Percentiles rank a stretch among this genome's conserved stretches.
phyloP scores from a whole-genome alignment of 2,797 vertebrate genomes.

The Tragopan temminckii region DNA sequence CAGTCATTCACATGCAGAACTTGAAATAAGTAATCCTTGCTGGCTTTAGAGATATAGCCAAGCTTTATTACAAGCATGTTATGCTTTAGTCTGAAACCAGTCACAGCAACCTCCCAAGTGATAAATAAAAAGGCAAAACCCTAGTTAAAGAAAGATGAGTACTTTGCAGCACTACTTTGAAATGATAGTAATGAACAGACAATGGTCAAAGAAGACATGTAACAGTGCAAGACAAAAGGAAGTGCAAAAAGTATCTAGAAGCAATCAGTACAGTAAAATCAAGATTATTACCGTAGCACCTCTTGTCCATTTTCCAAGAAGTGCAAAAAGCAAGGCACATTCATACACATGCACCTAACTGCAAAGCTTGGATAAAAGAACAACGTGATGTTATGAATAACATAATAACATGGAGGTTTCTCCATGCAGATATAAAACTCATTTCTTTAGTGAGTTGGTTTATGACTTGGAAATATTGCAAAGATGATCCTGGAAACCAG shows the following conservation, averaged over 20 bases:
- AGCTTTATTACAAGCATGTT: conserved; percentile 52
- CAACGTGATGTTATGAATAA: neutral
- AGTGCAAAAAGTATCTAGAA: neutral
- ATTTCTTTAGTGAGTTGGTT: neutral
- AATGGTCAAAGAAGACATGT: neutral
- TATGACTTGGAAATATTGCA: neutral
- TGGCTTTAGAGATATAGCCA: conserved; percentile 56
- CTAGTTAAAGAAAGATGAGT: neutral
- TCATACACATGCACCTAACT: neutral
- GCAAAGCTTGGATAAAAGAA: neutral
- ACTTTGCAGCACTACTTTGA: neutral
- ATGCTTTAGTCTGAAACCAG: conserved; percentile 49
- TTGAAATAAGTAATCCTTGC: conserved; percentile 74
- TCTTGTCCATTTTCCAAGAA: conserved; percentile 31
- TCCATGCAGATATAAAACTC: neutral
- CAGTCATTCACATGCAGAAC: no score
- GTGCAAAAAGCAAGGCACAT: conserved; percentile 4
- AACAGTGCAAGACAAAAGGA: neutral
- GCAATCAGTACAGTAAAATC: neutral
- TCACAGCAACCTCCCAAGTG: conserved; percentile 6
- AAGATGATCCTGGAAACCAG: neutral
- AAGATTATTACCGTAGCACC: neutral
- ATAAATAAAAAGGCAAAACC: conserved; percentile 49
- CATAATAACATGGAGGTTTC: neutral
- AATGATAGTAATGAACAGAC: neutral